phyloP scores from a whole-genome alignment of 2,113 vertebrate species.

The Cynocephalus volans region DNA sequence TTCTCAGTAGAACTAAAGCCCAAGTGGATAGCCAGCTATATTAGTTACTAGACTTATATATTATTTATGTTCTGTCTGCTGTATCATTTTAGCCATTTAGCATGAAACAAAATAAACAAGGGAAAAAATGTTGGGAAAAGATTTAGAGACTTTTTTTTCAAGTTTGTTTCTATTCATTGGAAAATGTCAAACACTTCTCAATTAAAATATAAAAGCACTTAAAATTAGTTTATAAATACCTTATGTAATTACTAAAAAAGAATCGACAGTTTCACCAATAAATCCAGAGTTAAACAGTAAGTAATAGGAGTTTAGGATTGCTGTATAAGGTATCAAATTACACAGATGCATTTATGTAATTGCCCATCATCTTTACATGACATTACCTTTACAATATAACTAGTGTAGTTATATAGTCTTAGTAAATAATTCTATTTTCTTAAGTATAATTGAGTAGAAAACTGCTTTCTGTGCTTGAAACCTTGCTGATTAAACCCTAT shows the following conservation, averaged over 20 bases:
- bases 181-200: background rate
- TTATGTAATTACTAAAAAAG: conserved; percentile 18
- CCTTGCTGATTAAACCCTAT: background rate
- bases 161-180: background rate
- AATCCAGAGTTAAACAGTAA: conserved; percentile 45
- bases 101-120: background rate
- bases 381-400: background rate
- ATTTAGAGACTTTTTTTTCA: background rate
- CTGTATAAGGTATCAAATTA: background rate
- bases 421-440: background rate
- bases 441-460: background rate
- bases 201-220: conserved; percentile 30
- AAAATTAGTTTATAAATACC: conserved; percentile 34
- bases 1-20: conserved; percentile 18
- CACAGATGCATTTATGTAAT: background rate
- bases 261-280: background rate
- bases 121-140: background rate
- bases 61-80: background rate
- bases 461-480: background rate
- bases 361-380: background rate
- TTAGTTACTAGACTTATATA: background rate
- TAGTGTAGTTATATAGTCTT: background rate
- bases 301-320: conserved; percentile 28
- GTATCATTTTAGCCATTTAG: background rate
- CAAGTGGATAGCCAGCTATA: background rate